Conservation (phyloP, 2,888 invertebrate species). For the Stratiomys singularior region DNA sequence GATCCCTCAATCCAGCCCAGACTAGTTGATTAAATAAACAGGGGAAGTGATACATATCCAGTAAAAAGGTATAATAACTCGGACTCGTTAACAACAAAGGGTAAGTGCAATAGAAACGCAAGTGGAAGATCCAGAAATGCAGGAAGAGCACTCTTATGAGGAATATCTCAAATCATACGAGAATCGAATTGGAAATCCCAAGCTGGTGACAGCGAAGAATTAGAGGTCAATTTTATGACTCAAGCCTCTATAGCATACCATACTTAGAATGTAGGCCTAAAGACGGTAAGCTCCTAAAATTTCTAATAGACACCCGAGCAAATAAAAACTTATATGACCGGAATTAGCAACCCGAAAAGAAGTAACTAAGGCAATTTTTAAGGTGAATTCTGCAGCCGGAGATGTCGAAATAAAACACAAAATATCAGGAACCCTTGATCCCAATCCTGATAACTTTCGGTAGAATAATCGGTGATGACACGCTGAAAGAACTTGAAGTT, state of each 20-base stretch:
- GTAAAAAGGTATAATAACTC: too few relatives aligned
- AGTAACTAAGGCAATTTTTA: background rate
- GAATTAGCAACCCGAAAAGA: background rate
- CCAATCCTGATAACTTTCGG: slow-evolving; percentile 26
- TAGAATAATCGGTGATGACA: slow-evolving; percentile 51
- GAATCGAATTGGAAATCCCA: too few relatives aligned
- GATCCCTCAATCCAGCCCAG: too few relatives aligned
- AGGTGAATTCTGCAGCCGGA: slow-evolving; percentile 21
- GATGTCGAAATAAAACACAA: slow-evolving; percentile 1
- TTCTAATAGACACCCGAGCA: slow-evolving; percentile 13
- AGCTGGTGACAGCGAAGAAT: background rate
- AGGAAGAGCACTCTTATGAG: too few relatives aligned
- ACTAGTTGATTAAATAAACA: too few relatives aligned
- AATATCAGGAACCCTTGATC: slow-evolving; percentile 16
- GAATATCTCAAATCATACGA: too few relatives aligned
- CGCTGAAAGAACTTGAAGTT: slow-evolving; percentile 47
- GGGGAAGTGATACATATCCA: too few relatives aligned
- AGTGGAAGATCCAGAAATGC: too few relatives aligned
- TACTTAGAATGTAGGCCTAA: background rate
- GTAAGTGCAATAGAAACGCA: too few relatives aligned
- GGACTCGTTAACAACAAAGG: too few relatives aligned
- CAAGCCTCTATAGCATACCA: background rate
- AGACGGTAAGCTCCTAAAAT: background rate
- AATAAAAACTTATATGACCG: slow-evolving; percentile 15
- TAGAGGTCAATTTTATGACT: background rate